Base-by-base conservation (phyloP, 2,888 invertebrate species). In the Thera obeliscata region DNA sequence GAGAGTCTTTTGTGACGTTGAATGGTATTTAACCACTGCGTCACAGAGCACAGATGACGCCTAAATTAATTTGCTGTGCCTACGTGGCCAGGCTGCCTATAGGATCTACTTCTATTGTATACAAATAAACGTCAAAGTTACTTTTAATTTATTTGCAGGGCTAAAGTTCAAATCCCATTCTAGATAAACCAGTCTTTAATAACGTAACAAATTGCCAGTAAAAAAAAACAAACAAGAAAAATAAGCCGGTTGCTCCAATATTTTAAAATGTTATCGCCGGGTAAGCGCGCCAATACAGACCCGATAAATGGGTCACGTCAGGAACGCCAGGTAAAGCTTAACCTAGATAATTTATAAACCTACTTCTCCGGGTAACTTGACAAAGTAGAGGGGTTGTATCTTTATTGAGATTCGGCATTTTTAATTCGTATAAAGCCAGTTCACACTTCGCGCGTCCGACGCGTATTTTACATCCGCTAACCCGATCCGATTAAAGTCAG, bases 261-360 rank as follows among this genome's bases (percentile, higher is more conserved):
- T 58, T 64, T 57, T 46, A 56, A 46, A 56, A 56, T n/a, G 46
- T 60, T 50, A 50, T 54, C 64, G 8, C 33, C 41, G 35, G 52
- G 52, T 2, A 35, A 57, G 58, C 66, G 70, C 60, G 66, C 65
- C 74, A 72, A 77, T 22, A 75, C 75, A 76, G 75, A 72, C 67
- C 62, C 54, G 62, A 63, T 71, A 80, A 78, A 74, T 76, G 71
- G 78, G 78, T 75, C 78, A 66, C 71, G 77, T 74, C 78, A 76
- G 71, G 68, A 68, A 9, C 2, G 38, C 38, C 2, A 12, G 49
- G 6, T 12, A 64, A 65, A 71, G 74, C 73, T 80, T 78, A 82
- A 76, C 78, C 80, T 73, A 76, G 74, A 78, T 82, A 79, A 76
- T 79, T 80, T 75, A 79, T 74, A 75, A 64, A 66, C 64, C 68